phyloP scores from a whole-genome alignment of 1,140 invertebrate genomes.

The Agrypnia vestita region DNA sequence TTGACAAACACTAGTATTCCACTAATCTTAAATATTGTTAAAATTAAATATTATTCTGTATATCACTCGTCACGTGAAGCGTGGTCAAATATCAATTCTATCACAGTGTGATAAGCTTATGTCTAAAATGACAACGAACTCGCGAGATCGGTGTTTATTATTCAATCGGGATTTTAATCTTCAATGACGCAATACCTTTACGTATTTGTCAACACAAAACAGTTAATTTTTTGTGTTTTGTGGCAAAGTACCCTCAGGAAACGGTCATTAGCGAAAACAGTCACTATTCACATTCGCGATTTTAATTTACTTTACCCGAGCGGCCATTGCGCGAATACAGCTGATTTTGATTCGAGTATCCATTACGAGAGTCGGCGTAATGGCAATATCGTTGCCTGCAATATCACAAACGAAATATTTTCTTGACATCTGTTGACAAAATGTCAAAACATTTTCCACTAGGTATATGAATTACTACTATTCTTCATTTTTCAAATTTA shows the following conservation, averaged over 20 bases:
- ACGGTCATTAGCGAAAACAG: not conserved
- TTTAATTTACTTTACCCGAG: constrained; percentile 43
- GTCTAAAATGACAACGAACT: constrained; percentile 15
- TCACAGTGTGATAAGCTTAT: constrained; percentile 29
- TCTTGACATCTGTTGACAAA: not conserved
- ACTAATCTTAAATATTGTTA: not conserved
- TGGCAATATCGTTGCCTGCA: not conserved
- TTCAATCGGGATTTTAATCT: constrained; percentile 25
- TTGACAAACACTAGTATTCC: constrained; percentile 45
- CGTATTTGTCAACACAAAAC: constrained; percentile 20
- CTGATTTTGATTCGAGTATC: constrained; percentile 51
- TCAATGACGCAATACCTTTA: constrained; percentile 44
- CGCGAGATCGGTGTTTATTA: constrained; percentile 38
- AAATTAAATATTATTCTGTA: constrained; percentile 36
- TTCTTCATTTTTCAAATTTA: too few species aligned
- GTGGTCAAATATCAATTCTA: constrained; percentile 6
- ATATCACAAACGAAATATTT: not conserved
- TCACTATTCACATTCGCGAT: constrained; percentile 2
- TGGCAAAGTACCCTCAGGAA: constrained; percentile 7
- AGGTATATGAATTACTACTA: too few species aligned
- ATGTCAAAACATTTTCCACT: too few species aligned
- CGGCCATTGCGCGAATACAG: constrained; percentile 54
- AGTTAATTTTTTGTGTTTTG: not conserved
- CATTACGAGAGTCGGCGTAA: constrained; percentile 32
- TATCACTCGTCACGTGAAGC: constrained; percentile 5